phyloP scores from a whole-genome alignment of 2,113 vertebrate species.

The Crotalus viridis region DNA sequence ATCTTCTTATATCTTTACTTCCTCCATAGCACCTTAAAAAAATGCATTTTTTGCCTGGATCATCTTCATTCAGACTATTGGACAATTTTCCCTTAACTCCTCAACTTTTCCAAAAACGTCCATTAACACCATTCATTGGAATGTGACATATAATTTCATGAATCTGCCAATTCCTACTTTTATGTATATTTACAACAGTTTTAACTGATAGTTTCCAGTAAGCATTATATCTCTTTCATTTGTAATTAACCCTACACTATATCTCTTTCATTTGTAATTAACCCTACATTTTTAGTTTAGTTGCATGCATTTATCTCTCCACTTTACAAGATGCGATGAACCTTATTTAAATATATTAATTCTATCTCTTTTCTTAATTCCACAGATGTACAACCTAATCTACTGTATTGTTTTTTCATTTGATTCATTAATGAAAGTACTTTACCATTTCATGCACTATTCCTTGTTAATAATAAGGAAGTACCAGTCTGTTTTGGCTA shows the following conservation, averaged over 20 bases:
- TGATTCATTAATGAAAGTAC: neutral
- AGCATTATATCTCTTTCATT: neutral
- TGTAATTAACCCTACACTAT: neutral
- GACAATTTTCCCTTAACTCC: neutral
- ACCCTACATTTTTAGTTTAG: neutral
- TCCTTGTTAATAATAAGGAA: neutral
- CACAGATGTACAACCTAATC: neutral
- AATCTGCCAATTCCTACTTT: neutral
- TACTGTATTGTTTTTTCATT: neutral
- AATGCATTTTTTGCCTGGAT: neutral
- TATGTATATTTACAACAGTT: neutral
- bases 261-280: neutral
- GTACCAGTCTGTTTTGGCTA: neutral
- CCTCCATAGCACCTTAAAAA: neutral
- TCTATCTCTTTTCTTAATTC: neutral
- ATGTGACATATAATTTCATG: neutral
- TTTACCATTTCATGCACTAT: neutral
- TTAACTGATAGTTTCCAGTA: neutral
- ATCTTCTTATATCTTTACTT: neutral
- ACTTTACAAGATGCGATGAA: neutral
- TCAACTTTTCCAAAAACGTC: neutral
- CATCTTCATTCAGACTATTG: neutral
- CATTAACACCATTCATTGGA: neutral
- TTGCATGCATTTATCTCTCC: neutral
- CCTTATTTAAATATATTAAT: neutral